Conservation (phyloP, 2,113 vertebrate species). For the Corvus moneduloides region DNA sequence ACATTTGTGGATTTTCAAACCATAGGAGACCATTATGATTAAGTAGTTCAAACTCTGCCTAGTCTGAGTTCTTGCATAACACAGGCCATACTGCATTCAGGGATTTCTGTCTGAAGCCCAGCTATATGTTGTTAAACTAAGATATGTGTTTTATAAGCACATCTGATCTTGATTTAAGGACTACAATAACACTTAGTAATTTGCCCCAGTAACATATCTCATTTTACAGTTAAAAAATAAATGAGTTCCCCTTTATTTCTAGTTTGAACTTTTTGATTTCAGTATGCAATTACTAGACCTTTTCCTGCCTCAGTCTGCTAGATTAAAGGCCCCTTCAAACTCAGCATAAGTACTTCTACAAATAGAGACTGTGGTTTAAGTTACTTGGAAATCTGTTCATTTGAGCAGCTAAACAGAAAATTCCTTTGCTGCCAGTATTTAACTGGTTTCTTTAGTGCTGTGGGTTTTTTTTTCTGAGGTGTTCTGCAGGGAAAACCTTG, state of each 20-base stretch:
- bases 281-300: conserved; percentile 1
- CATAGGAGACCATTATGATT: neutral
- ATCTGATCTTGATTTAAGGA: conserved; percentile 35
- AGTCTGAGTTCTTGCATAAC: neutral
- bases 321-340: conserved; percentile 38
- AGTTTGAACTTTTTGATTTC: conserved; percentile 27
- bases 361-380: conserved; percentile 8
- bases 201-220: conserved; percentile 1
- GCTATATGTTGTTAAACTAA: neutral
- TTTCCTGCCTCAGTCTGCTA: neutral
- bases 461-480: neutral
- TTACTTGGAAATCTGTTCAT: neutral
- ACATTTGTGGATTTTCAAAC: neutral
- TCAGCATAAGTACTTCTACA: conserved; percentile 5
- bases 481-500: neutral
- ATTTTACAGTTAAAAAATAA: conserved; percentile 22
- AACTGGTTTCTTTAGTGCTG: neutral
- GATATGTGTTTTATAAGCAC: conserved; percentile 22
- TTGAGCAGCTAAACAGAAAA: neutral
- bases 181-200: conserved; percentile 29
- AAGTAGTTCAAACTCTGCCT: neutral
- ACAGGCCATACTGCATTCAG: neutral
- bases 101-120: conserved; percentile 12
- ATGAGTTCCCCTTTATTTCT: conserved; percentile 13
- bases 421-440: neutral